phyloP scores from a whole-genome alignment of 2,113 vertebrate species.

The Chloropsis hardwickii region DNA sequence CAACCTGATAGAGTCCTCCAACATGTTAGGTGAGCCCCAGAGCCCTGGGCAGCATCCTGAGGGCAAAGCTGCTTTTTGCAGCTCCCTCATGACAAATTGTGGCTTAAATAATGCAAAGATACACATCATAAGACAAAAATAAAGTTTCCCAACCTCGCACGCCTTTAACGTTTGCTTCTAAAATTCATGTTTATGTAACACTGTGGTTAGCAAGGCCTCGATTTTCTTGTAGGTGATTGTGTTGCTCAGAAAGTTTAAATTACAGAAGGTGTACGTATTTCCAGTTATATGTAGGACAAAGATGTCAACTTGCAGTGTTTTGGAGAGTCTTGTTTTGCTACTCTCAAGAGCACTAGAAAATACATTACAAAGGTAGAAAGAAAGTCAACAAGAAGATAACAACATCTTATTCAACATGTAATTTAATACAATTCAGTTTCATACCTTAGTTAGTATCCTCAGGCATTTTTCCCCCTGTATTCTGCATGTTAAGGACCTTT shows the following conservation, averaged over 20 bases:
- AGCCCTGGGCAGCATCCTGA: neutral
- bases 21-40: slow-evolving; percentile 86
- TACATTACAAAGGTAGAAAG: neutral
- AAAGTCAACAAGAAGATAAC: neutral
- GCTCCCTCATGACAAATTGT: neutral
- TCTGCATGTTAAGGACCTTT: neutral
- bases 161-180: neutral
- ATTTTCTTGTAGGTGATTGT: neutral
- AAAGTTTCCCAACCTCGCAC: neutral
- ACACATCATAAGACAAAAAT: neutral
- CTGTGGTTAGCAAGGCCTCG: neutral
- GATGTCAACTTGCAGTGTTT: neutral
- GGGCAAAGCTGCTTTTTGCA: neutral
- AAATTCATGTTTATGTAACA: neutral
- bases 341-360: neutral
- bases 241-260: neutral
- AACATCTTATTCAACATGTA: neutral
- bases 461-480: neutral
- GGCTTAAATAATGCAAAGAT: neutral
- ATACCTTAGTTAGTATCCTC: neutral
- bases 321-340: slow-evolving; percentile 1
- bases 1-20: slow-evolving; percentile 93
- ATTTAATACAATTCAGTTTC: neutral
- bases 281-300: neutral
- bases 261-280: neutral